A percentile compares a stretch with the other conserved stretches of the same genome.
These are phyloP conservation scores for Nasonovia ribisnigri DNA, from an alignment of 2,888 invertebrate species.

Conservation along the genomic window DNA sequence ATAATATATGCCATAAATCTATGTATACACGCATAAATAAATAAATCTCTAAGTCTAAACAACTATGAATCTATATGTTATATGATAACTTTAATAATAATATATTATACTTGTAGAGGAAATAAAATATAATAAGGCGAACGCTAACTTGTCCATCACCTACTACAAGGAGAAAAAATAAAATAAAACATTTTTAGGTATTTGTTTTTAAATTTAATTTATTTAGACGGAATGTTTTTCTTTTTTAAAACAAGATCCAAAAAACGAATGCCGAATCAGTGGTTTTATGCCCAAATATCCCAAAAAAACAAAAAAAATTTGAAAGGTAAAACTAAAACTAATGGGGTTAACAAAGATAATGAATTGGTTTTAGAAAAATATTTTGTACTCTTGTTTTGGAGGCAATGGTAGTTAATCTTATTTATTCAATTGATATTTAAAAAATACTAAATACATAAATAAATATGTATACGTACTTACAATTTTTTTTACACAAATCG, in stretches of 20 bases:
- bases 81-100: slow-evolving; percentile 38
- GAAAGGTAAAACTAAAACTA: slow-evolving; percentile 38
- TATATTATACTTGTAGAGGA: slow-evolving; percentile 49
- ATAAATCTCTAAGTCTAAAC: slow-evolving; percentile 63
- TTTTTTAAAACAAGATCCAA: slow-evolving; percentile 46
- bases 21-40: slow-evolving; percentile 65
- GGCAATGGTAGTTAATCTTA: slow-evolving; percentile 42
- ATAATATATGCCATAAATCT: slow-evolving; percentile 60
- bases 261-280: slow-evolving; percentile 47
- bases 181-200: slow-evolving; percentile 52
- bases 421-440: slow-evolving; percentile 3
- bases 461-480: neutral
- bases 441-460: slow-evolving; percentile 36
- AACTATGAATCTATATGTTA: slow-evolving; percentile 61
- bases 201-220: slow-evolving; percentile 52
- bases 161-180: slow-evolving; percentile 59
- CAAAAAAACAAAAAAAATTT: slow-evolving; percentile 32
- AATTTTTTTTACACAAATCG: neutral
- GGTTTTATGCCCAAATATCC: slow-evolving; percentile 62
- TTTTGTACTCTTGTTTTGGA: slow-evolving; percentile 61
- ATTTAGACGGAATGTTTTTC: slow-evolving; percentile 60
- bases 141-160: slow-evolving; percentile 62
- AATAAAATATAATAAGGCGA: slow-evolving; percentile 56
- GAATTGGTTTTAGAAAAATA: slow-evolving; percentile 58
- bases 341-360: slow-evolving; percentile 31